phyloP scores from a whole-genome alignment of 2,888 invertebrate species.

The Lasioglossum malachurum region DNA sequence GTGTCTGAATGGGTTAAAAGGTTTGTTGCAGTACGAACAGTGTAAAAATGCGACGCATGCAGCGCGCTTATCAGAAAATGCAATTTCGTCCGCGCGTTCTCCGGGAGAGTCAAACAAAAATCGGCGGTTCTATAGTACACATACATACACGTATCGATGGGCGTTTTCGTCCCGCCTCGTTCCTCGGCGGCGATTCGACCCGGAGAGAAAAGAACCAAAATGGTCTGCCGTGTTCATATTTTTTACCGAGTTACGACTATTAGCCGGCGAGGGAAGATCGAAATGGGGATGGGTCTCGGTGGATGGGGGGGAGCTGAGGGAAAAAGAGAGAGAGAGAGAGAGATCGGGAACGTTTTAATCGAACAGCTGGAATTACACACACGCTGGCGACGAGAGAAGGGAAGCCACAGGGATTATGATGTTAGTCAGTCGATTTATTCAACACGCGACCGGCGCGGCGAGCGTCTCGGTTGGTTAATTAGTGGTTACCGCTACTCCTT shows the following conservation, averaged over 20 bases:
- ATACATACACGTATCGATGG: conserved; percentile 16
- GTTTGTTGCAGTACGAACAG: neutral
- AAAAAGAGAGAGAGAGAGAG: too few relatives aligned
- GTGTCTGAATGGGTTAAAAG: neutral
- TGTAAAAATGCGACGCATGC: neutral
- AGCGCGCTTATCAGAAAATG: conserved; percentile 63
- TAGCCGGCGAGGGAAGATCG: conserved; percentile 6
- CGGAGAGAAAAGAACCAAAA: conserved; percentile 6
- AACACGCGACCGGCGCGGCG: conserved; percentile 29
- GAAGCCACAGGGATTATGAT: conserved; percentile 32
- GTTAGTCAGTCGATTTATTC: conserved; percentile 53
- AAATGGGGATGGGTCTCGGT: neutral
- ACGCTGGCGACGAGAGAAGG: conserved; percentile 10
- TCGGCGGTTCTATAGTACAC: conserved; percentile 26
- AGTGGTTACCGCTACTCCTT: conserved; percentile 37
- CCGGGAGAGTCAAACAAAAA: conserved; percentile 47
- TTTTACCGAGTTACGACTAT: conserved; percentile 17
- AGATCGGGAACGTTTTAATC: conserved; percentile 45
- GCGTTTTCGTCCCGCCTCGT: conserved; percentile 37
- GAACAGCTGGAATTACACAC: conserved; percentile 39
- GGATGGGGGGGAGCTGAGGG: neutral
- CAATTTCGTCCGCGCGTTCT: conserved; percentile 60
- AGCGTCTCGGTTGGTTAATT: conserved; percentile 30
- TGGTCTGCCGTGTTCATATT: conserved; percentile 22
- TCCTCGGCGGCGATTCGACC: conserved; percentile 31